A percentile compares a stretch with the other conserved stretches of the same genome.
Conservation (phyloP, 2,797 vertebrate genomes). For the Sphenodon punctatus region DNA sequence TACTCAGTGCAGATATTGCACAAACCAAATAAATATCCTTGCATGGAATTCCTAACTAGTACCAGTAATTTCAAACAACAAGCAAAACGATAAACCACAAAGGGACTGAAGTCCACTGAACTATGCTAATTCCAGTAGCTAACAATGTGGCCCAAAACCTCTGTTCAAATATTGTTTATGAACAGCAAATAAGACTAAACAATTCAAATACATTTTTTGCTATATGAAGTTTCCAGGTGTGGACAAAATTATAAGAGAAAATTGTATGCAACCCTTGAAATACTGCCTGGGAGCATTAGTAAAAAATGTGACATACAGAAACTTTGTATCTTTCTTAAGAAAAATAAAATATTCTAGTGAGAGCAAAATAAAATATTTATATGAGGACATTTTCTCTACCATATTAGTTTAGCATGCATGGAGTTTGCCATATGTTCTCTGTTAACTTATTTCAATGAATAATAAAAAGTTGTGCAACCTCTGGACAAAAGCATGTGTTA, state of each 20-base stretch:
- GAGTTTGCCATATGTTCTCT: neutral
- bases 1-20: neutral
- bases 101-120: neutral
- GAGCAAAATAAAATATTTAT: neutral
- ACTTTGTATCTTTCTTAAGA: neutral
- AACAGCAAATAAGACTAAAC: neutral
- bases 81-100: neutral
- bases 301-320: neutral
- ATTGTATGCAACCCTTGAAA: neutral
- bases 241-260: neutral
- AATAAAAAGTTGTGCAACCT: neutral
- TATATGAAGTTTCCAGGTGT: neutral
- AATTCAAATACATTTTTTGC: neutral
- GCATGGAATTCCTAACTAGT: neutral
- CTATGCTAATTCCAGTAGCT: neutral
- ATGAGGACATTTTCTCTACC: neutral
- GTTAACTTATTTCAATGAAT: neutral
- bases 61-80: neutral
- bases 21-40: neutral
- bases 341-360: neutral
- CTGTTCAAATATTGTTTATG: neutral
- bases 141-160: neutral
- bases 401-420: neutral
- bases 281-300: neutral
- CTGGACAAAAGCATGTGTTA: neutral